Evolutionary conservation across 2,113 vertebrate genomes (phyloP), one percentile per base, ranked within the genome.

Genomic region (Labeo catla): DNA sequence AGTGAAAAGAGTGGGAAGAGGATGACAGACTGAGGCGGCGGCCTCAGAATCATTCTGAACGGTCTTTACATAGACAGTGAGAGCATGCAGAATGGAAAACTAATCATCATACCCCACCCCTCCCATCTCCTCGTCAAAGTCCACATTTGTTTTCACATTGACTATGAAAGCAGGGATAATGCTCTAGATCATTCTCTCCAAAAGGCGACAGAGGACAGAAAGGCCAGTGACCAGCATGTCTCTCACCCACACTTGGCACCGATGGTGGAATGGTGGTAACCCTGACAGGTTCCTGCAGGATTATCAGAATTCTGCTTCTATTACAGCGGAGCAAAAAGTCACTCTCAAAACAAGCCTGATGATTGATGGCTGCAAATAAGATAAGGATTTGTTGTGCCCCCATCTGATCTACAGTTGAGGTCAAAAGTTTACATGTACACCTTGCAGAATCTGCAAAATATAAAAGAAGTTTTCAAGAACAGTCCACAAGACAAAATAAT

Each of bases 91-190:
- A 86, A 84, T 81, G 57, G 83, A 70, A 87, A 84, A 70, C 49
- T 82, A 86, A 87, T 89, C 76, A 89, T 59, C 59, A 81, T 36
- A 76, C 87, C 91, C 92, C 92, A 78, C 89, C 90, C 87, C 79
- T 85, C 34, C n/a, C 76, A 70, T 85, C 80, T 77, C 50, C 82
- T 61, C 47, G 73, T 85, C 72, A 83, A 84, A 88, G 61, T 66
- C 39, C 78, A 78, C 47, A 63, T 87, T 84, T 84, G 88, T 85
- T 85, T 87, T 85, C 52, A 65, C 82, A 89, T 59, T 65, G 86
- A 76, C 77, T 61, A 23, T 39, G 36, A 50, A 68, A 63, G 57
- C 59, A 86, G 76, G 43, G 72, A 84, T 76, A 73, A 73, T 84
- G 84, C 85, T 83, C 65, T 34, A 85, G 73, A 87, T 85, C 63